Evolutionary conservation across 2,888 invertebrate genomes (phyloP), one percentile per base, ranked within the genome.

Genomic region (Amitus sp.): DNA sequence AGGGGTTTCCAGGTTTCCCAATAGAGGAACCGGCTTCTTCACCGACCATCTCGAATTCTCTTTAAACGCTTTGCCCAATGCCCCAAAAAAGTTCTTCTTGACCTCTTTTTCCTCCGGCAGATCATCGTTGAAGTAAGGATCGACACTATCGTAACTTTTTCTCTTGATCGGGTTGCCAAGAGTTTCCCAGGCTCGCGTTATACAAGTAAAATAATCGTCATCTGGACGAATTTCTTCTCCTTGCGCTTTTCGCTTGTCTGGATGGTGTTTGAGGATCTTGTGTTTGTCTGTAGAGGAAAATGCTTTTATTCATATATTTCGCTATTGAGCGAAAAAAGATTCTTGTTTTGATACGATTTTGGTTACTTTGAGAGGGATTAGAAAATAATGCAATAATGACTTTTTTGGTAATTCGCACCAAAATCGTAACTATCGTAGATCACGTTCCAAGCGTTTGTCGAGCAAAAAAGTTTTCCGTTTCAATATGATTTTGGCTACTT

Each of bases 191-290:
- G 98, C 98, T 86, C 94, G 94, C 1, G 98, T 98, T 71, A 99
- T 99, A 81, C 98, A 98, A 0, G 97, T 96, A 82, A 98, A 99
- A 83, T 98, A 98, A 84, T 98, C 98, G 74, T 96, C 94, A 72
- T 97, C 96, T 2, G 90, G 88, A 63, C 90, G 88, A 28, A 95
- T 88, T 68, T 94, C 93, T 82, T 96, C 94, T 2, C 96, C 96
- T 76, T 90, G 87, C 2, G 92, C 93, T 86, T 94, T 93, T 72
- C 98, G 89, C 83, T 99, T 99, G 82, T 99, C 99, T 0, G 99
- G 99, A 84, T 99, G 99, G 82, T 99, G 98, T 74, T 90, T 91
- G 49, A 99, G 85, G 45, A 96, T 95, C 83, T 93, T 93, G 77
- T 89, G 90, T 65, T 90, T 86, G 73, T 90, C 89, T 88, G n/a